A percentile compares a stretch with the other conserved stretches of the same genome.
Evolutionary conservation across 2,797 vertebrate genomes (phyloP).

Genomic region (Premnoplex brunnescens): DNA sequence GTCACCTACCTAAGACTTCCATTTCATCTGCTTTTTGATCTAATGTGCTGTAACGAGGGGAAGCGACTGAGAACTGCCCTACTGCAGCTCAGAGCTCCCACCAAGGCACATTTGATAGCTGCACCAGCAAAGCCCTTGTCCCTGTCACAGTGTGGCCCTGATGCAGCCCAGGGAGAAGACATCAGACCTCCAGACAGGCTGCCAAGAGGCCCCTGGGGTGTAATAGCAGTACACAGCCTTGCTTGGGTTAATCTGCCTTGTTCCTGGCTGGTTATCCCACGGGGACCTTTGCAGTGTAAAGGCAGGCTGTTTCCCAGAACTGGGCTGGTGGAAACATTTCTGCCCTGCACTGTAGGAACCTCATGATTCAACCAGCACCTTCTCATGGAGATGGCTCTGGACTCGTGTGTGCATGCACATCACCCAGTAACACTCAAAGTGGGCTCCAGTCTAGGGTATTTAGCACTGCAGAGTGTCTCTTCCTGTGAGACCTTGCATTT

Average conservation of each 20-base stretch:
- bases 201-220: accelerated
- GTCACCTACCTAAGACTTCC: background rate
- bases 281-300: background rate
- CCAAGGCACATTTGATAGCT: accelerated
- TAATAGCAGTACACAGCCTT: background rate
- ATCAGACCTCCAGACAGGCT: background rate
- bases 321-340: background rate
- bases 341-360: accelerated
- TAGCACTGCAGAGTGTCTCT: background rate
- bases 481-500: background rate
- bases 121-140: background rate
- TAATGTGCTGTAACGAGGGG: background rate
- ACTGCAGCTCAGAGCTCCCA: background rate
- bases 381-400: accelerated
- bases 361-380: accelerated
- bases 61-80: accelerated
- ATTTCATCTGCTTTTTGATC: conserved; percentile 25
- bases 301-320: background rate
- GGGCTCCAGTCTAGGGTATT: background rate
- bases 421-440: background rate
- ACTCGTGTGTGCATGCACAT: accelerated
- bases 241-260: background rate
- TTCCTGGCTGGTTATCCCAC: background rate
- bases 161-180: background rate
- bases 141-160: accelerated